phyloP scores from a whole-genome alignment of 2,797 vertebrate genomes.

The Falco naumanni region DNA sequence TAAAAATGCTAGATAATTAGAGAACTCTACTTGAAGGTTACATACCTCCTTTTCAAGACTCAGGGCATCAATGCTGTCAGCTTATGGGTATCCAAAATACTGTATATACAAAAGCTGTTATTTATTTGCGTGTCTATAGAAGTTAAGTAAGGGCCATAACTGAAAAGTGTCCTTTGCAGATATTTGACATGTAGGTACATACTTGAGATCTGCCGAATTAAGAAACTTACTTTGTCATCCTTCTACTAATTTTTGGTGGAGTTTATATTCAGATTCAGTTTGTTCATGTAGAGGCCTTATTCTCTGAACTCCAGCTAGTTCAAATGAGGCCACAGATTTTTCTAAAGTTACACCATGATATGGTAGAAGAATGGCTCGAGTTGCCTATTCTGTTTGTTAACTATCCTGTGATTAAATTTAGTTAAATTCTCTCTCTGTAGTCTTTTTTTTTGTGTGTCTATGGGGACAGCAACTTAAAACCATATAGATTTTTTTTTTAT shows the following conservation, averaged over 20 bases:
- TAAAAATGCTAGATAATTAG: not conserved
- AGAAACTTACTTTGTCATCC: not conserved
- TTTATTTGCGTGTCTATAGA: not conserved
- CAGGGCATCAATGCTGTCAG: not conserved
- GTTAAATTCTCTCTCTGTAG: not conserved
- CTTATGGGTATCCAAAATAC: not conserved
- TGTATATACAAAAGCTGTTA: not conserved
- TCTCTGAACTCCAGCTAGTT: not conserved
- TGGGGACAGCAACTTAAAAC: not conserved
- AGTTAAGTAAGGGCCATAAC: not conserved
- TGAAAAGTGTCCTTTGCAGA: not conserved
- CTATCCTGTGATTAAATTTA: not conserved
- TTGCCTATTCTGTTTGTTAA: not conserved
- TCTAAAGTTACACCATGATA: not conserved
- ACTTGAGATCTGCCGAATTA: not conserved
- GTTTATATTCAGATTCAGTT: not conserved
- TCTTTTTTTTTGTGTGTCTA: not conserved
- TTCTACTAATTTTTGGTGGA: not conserved
- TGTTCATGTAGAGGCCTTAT: not conserved
- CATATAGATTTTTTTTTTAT: not conserved
- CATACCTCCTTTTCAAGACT: not conserved
- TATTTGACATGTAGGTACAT: not conserved
- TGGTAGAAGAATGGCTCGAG: not conserved
- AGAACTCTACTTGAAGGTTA: not conserved
- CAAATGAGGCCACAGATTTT: not conserved